Evolutionary conservation across 2,797 vertebrate species (phyloP).

Genomic region (Sandelia bainsii): DNA sequence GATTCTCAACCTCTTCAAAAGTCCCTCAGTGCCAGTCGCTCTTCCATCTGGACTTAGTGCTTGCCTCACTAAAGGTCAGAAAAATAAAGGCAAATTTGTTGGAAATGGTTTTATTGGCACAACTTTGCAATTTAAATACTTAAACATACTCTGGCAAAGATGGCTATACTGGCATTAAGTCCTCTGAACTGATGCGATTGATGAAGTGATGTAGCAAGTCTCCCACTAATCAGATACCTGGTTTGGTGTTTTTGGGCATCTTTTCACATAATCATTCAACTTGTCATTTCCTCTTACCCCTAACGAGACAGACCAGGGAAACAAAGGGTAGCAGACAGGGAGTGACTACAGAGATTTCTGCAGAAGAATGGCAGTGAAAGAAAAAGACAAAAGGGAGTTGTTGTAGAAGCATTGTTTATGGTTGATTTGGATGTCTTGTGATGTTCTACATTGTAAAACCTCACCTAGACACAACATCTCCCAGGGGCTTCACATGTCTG

Average conservation of each 20-base stretch:
- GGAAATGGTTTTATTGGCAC: neutral
- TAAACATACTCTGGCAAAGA: neutral
- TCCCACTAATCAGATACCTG: neutral
- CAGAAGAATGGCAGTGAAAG: neutral
- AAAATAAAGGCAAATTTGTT: neutral
- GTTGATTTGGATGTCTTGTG: slow-evolving; percentile 60
- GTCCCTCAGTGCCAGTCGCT: neutral
- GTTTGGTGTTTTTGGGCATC: no score
- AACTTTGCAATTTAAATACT: neutral
- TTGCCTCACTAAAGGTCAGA: neutral
- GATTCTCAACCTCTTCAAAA: slow-evolving; percentile 6
- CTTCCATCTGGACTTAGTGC: slow-evolving; percentile 1
- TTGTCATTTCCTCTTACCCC: neutral
- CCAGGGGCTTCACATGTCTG: slow-evolving; percentile 48
- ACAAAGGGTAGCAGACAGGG: slow-evolving; percentile 26
- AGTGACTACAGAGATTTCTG: slow-evolving; percentile 11
- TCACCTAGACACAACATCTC: slow-evolving; percentile 47
- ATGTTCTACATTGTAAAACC: slow-evolving; percentile 59
- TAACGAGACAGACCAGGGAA: slow-evolving; percentile 20
- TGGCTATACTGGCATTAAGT: no score
- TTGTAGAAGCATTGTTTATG: slow-evolving; percentile 49
- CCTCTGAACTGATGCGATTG: neutral
- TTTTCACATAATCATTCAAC: neutral
- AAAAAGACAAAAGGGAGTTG: slow-evolving; percentile 12
- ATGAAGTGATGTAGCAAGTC: no score